Evolutionary conservation across 2,797 vertebrate species (phyloP).

Genomic region (Gambusia yucatana): DNA sequence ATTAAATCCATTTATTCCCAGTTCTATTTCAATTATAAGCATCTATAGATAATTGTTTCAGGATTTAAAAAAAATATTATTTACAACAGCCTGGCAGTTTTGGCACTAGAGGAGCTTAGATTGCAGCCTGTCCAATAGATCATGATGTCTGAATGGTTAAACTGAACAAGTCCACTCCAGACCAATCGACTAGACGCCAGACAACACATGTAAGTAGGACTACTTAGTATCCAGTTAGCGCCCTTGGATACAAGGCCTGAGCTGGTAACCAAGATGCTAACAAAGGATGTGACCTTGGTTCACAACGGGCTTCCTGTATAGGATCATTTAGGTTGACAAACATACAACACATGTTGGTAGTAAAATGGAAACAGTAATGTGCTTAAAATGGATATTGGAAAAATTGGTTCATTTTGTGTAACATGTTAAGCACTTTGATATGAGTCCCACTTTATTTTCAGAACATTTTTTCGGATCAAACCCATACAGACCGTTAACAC

Average conservation of each 20-base stretch:
- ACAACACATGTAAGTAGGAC: background rate
- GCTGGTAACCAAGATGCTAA: too few species aligned
- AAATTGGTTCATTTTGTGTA: background rate
- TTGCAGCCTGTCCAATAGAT: background rate
- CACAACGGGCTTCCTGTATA: background rate
- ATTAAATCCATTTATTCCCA: background rate
- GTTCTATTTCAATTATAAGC: background rate
- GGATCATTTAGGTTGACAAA: background rate
- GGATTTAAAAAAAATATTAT: background rate
- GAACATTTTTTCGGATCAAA: background rate
- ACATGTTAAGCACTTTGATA: background rate
- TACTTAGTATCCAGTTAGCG: background rate
- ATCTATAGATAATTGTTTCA: background rate
- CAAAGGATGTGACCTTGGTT: background rate
- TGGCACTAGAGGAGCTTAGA: background rate
- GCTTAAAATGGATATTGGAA: background rate
- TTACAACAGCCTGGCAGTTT: background rate
- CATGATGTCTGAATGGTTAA: background rate
- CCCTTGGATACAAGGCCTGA: too few species aligned
- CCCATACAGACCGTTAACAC: background rate
- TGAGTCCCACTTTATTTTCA: background rate
- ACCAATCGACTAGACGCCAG: background rate
- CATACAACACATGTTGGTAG: background rate
- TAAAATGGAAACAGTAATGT: background rate
- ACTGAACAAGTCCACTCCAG: background rate